Percentiles rank a stretch among this genome's conserved stretches.
Conservation (phyloP, 2,888 invertebrate species). For the Galeopsomyia nigrocyanea region DNA sequence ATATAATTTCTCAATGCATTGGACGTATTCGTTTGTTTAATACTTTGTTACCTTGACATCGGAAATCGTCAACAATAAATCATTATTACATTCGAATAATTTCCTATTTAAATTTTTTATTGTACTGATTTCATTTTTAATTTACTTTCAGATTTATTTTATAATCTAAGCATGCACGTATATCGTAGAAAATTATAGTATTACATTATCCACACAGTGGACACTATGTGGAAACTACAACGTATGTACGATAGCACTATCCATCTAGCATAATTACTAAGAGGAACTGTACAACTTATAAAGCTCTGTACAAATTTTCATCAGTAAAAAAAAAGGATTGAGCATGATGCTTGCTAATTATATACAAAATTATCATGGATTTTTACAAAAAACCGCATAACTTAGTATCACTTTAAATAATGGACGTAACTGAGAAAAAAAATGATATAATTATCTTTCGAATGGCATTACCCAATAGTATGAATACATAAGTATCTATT, state of each 20-base stretch:
- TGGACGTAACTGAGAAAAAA: slow-evolving; percentile 24
- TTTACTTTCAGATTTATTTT: slow-evolving; percentile 8
- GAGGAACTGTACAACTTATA: slow-evolving; percentile 51
- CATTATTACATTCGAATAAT: slow-evolving; percentile 28
- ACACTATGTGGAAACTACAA: slow-evolving; percentile 47
- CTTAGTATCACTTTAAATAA: slow-evolving; percentile 23
- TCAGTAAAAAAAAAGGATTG: slow-evolving; percentile 42
- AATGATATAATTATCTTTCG: slow-evolving; percentile 36
- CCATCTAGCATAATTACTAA: slow-evolving; percentile 45
- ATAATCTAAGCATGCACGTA: slow-evolving; percentile 39
- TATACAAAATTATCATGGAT: slow-evolving; percentile 31
- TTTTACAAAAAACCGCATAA: slow-evolving; percentile 18
- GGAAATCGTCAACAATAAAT: slow-evolving; percentile 35
- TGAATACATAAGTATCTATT: slow-evolving; percentile 34
- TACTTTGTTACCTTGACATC: slow-evolving; percentile 38
- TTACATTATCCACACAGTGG: slow-evolving; percentile 49
- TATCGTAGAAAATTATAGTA: slow-evolving; percentile 44
- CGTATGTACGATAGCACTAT: slow-evolving; percentile 42
- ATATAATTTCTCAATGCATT: slow-evolving; percentile 41
- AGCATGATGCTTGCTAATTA: slow-evolving; percentile 35
- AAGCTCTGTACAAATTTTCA: slow-evolving; percentile 47
- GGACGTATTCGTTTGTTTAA: slow-evolving; percentile 43
- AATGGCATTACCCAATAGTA: slow-evolving; percentile 38
- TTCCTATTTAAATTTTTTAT: slow-evolving; percentile 28
- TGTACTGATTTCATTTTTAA: slow-evolving; percentile 42